Evolutionary conservation across 92 coral and sea anemone species (phyloP), one percentile per base, ranked within the genome.

Genomic region (Porites divaricata): DNA sequence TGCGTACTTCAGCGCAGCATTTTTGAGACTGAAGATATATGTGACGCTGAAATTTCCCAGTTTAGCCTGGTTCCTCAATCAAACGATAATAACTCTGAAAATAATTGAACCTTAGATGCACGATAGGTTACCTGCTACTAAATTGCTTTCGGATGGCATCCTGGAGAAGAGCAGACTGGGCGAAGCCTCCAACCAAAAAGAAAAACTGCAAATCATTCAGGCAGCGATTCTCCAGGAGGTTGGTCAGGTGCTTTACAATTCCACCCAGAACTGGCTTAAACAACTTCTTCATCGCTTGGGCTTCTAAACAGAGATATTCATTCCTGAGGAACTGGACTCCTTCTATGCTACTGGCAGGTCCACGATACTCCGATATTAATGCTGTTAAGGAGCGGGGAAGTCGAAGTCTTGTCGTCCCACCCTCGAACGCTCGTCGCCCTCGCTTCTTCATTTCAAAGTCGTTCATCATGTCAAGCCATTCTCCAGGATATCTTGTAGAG

Each of bases 111-210:
- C n/a, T n/a, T n/a, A n/a, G n/a, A n/a, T n/a, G n/a, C n/a, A n/a
- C 41, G 41, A 3, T 35, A 35, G 0, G 25, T 50, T 81, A 72
- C 63, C 76, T 72, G 1, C 59, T 70, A 12, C 83, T 65, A 24
- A 92, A 92, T 7, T 92, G 83, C 11, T 83, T 82, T 19, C 51
- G 72, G 26, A 92, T 87, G 13, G 89, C 84, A 14, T 80, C 77
- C 35, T 86, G 88, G 17, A 92, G 85, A 2, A 87, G 75, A 1
- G 82, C 64, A 12, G 93, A 85, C 64, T 92, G 91, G 1, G 95
- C 87, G 62, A 92, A 92, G 0, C 95, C 93, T 14, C 95, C 93
- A 0, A 92, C 95, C 16, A 92, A 80, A 63, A 92, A 92, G 75
- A 92, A 48, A 23, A 91, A 86, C 72, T 84, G 78, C 45, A 92